Evolutionary conservation across 2,888 invertebrate species (phyloP).

Genomic region (Litoditis marina): DNA sequence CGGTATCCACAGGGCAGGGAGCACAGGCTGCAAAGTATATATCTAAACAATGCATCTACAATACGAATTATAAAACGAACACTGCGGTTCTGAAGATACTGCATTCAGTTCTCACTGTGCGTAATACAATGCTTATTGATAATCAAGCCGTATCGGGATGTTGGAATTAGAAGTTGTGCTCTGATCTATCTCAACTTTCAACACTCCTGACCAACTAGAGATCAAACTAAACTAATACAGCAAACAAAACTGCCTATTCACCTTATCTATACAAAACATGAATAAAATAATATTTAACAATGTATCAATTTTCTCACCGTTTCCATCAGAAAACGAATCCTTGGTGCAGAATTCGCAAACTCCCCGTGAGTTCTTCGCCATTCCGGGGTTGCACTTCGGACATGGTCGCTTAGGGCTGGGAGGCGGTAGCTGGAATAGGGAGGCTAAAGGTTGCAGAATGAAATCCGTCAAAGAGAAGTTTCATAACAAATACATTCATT

Average conservation of each 20-base stretch:
- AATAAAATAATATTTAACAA: too few relatives aligned
- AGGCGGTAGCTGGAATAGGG: conserved; percentile 23
- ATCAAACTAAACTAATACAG: too few relatives aligned
- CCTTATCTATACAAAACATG: too few relatives aligned
- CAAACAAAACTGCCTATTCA: too few relatives aligned
- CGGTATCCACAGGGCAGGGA: conserved; percentile 65
- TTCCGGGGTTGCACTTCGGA: conserved; percentile 68
- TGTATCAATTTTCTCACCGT: conserved; percentile 40
- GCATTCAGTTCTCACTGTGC: too few relatives aligned
- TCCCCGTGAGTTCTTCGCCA: conserved; percentile 63
- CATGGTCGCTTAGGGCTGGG: conserved; percentile 61
- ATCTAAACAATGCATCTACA: not conserved
- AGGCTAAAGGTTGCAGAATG: conserved; percentile 38
- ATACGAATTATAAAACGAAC: too few relatives aligned
- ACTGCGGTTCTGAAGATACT: too few relatives aligned
- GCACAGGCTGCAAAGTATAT: conserved; percentile 58
- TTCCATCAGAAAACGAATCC: conserved; percentile 65
- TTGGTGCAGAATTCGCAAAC: conserved; percentile 66
- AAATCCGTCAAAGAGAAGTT: conserved; percentile 1
- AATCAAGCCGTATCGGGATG: too few relatives aligned
- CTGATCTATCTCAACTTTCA: too few relatives aligned
- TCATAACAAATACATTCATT: not conserved
- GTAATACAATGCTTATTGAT: too few relatives aligned
- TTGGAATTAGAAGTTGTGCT: too few relatives aligned
- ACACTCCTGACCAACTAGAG: too few relatives aligned